phyloP scores from a whole-genome alignment of 2,113 vertebrate genomes.

The Syngnathus scovelli region DNA sequence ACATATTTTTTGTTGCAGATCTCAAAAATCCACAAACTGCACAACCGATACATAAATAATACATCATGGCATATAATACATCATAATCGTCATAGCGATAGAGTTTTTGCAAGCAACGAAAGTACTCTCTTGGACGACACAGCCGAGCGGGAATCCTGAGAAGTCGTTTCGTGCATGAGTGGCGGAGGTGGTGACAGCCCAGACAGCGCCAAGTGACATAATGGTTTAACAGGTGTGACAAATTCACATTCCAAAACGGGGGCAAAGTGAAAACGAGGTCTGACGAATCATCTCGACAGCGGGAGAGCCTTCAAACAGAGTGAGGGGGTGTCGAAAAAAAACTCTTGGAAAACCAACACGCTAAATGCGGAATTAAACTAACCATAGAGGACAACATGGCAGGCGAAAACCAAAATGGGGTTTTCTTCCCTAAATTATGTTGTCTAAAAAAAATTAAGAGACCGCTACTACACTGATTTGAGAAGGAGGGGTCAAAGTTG shows the following conservation, averaged over 20 bases:
- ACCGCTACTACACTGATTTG: slow-evolving; percentile 5
- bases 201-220: slow-evolving; percentile 34
- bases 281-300: slow-evolving; percentile 23
- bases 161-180: slow-evolving; percentile 17
- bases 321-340: slow-evolving; percentile 2
- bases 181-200: slow-evolving; percentile 37
- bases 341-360: neutral
- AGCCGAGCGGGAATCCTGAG: neutral
- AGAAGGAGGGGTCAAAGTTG: slow-evolving; percentile 42
- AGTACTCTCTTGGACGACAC: neutral
- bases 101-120: slow-evolving; percentile 1
- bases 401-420: neutral
- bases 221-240: slow-evolving; percentile 38
- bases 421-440: neutral
- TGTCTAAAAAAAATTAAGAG: neutral
- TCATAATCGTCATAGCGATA: neutral
- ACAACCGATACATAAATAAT: neutral
- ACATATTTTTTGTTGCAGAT: neutral
- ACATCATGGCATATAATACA: neutral
- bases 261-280: slow-evolving; percentile 4
- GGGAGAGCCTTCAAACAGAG: slow-evolving; percentile 9
- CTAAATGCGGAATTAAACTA: neutral
- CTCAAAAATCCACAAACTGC: neutral
- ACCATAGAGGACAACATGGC: neutral
- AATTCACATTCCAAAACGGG: slow-evolving; percentile 16